Percentiles rank a stretch among this genome's conserved stretches.
Evolutionary conservation across 2,888 invertebrate species (phyloP).

Genomic region (Mesoligia furuncula): DNA sequence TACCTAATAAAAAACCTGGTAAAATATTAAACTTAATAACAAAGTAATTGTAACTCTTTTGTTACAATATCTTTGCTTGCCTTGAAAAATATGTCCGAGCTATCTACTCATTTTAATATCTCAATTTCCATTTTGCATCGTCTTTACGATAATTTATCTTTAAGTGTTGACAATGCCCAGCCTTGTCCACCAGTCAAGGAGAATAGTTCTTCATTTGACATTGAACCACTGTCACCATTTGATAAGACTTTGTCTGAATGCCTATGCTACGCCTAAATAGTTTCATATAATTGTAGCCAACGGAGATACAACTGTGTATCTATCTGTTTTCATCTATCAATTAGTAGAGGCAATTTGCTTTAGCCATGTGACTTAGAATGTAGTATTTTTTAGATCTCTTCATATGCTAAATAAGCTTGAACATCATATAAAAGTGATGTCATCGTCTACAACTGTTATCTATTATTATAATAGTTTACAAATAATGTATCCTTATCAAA

Average conservation of each 20-base stretch:
- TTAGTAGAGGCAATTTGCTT: constrained; percentile 50
- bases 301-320: constrained; percentile 17
- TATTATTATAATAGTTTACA: constrained; percentile 32
- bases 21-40: constrained; percentile 9
- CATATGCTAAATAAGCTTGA: constrained; percentile 17
- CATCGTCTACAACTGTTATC: constrained; percentile 28
- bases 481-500: constrained; percentile 9
- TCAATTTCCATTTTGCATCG: constrained; percentile 47
- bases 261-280: constrained; percentile 30
- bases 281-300: constrained; percentile 22
- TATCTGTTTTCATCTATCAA: constrained; percentile 43
- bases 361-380: constrained; percentile 44
- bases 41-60: constrained; percentile 27
- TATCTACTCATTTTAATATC: constrained; percentile 36
- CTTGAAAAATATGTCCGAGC: constrained; percentile 40
- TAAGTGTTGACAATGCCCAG: constrained; percentile 56
- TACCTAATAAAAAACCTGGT: constrained; percentile 3
- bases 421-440: constrained; percentile 28
- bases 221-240: constrained; percentile 70
- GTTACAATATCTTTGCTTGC: constrained; percentile 40
- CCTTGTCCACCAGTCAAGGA: constrained; percentile 72
- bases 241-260: constrained; percentile 55
- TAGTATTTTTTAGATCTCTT: constrained; percentile 51
- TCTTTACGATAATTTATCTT: constrained; percentile 51
- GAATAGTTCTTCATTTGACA: constrained; percentile 68